Base-by-base conservation (phyloP, 2,797 vertebrate genomes). In the Pseudochirops corinnae region DNA sequence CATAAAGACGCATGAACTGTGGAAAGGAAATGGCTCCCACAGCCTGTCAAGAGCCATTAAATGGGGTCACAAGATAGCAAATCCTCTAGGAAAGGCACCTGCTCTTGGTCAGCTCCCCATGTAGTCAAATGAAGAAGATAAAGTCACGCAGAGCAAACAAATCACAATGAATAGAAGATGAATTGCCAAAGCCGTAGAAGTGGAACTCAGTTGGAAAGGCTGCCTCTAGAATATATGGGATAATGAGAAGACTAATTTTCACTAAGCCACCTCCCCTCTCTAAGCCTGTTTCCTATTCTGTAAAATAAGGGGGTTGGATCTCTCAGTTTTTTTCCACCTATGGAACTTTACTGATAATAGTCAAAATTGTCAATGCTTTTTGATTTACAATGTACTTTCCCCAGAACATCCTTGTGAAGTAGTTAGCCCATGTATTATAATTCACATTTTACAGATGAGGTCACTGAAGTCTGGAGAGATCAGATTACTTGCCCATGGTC, bases 41-140 rank as follows among this genome's bases (percentile, higher is more conserved):
- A 98, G 98, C 92, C 57, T 96, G 94, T 97, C 95, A 95, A 97
- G 97, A 57, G 56, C 92, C 90, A 96, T 97, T 96, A 97, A 82
- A 39, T 74, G 87, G 96, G 95, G 96, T 96, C 90, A 93, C 3
- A 91, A 93, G 94, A 87, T 18, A 26, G 90, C 93, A 95, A 2
- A 2, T 57, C 7, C 91, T 95, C 90, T 56, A 50, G 62, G 96
- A 95, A 96, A 97, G 92, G 96, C 96, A 96, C 97, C 97, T 98
- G 97, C 92, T 94, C 93, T 96, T 96, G 74, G 92, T 62, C 33
- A 94, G 91, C 33, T 26, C 93, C 33, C 91, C 91, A 90, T 10
- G 56, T 39, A 90, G 92, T 26, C 62, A 93, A 93, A 93, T 0
- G 46, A 55, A 50, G 0, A 57, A 74, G 58, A 87, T 12, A 87